A percentile compares a stretch with the other conserved stretches of the same genome.
These are phyloP conservation scores for Microchrysa polita DNA, from an alignment of 2,888 invertebrate species.

Conservation along the genomic window DNA sequence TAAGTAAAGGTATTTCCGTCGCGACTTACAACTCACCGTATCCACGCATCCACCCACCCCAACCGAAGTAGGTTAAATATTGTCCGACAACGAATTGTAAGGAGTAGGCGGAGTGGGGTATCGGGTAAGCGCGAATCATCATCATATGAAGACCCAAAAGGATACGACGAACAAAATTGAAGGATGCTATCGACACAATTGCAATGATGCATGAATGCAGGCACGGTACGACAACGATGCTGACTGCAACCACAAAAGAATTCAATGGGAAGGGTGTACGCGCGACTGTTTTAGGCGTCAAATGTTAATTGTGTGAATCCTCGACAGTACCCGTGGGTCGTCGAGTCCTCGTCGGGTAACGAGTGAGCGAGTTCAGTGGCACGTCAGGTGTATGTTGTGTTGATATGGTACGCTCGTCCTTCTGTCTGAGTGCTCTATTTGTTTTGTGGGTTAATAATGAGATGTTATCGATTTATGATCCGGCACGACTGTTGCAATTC, in stretches of 20 bases:
- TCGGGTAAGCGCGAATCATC: neutral
- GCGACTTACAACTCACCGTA: neutral
- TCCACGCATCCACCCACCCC: neutral
- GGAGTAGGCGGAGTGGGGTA: neutral
- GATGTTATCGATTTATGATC: constrained; percentile 34
- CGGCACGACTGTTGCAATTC: neutral
- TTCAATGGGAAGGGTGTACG: no score
- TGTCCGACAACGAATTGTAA: constrained; percentile 3
- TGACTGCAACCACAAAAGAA: no score
- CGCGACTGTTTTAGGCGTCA: neutral
- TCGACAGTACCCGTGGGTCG: neutral
- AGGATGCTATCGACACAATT: constrained; percentile 29
- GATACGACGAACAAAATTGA: neutral
- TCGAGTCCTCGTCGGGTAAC: no score
- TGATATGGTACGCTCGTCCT: neutral
- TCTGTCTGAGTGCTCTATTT: constrained; percentile 35
- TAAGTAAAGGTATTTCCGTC: constrained; percentile 15
- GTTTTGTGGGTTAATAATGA: constrained; percentile 42
- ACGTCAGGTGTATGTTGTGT: no score
- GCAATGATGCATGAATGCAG: constrained; percentile 27
- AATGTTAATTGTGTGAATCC: constrained; percentile 33
- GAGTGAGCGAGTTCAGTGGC: constrained; percentile 24
- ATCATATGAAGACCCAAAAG: neutral
- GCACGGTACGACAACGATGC: neutral
- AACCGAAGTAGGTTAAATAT: constrained; percentile 23